These are phyloP conservation scores for Xiphorhynchus elegans DNA, from an alignment of 2,113 vertebrate species.

Conservation along the genomic window DNA sequence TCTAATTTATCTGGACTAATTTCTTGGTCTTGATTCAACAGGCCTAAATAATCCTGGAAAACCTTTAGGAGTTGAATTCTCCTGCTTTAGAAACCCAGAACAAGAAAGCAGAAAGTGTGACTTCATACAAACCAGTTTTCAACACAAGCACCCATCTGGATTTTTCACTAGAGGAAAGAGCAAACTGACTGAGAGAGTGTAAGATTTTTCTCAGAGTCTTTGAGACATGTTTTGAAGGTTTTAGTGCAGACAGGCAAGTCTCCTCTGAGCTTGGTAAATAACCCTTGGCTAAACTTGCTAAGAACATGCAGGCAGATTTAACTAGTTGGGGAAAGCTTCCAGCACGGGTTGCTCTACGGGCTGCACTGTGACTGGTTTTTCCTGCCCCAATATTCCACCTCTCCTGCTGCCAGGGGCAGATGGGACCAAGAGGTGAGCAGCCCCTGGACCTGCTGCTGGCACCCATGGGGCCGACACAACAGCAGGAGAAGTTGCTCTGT, in stretches of 20 bases:
- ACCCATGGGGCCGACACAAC: accelerated
- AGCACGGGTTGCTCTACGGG: accelerated
- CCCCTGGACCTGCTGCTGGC: background rate
- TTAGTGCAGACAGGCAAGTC: background rate
- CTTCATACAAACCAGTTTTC: background rate
- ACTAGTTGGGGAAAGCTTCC: background rate
- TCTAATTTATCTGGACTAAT: background rate
- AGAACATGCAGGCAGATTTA: background rate
- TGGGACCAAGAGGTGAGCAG: background rate
- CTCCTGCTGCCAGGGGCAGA: background rate
- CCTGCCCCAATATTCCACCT: background rate
- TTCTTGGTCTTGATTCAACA: background rate
- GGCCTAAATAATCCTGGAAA: background rate
- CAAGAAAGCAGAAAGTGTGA: background rate
- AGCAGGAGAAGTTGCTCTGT: background rate
- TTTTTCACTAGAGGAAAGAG: background rate
- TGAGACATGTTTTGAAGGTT: background rate
- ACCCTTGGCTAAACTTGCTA: background rate
- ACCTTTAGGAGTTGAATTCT: background rate
- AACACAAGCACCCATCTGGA: background rate
- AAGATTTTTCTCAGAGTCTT: background rate
- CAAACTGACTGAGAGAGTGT: background rate
- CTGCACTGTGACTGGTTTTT: background rate
- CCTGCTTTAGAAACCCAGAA: background rate
- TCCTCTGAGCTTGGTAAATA: background rate